Percentiles rank a stretch among this genome's conserved stretches.
These are phyloP conservation scores for Tachina grossa DNA, from an alignment of 2,888 invertebrate species.

Conservation along the genomic window DNA sequence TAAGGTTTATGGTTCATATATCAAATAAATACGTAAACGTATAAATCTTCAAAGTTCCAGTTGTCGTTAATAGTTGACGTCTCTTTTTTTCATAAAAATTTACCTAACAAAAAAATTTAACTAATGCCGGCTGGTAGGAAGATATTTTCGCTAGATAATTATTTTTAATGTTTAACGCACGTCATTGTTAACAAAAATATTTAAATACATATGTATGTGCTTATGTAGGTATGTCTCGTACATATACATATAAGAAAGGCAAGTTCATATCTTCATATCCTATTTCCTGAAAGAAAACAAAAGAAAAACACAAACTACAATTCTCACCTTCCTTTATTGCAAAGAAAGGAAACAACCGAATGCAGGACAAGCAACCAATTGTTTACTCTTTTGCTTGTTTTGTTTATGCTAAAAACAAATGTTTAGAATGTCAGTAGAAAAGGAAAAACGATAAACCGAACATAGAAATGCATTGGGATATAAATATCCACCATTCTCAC, in stretches of 20 bases:
- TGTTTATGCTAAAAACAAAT: conserved; percentile 44
- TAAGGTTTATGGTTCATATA: not conserved
- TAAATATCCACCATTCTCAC: conserved; percentile 44
- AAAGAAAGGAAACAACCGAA: not conserved
- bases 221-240: too few species aligned
- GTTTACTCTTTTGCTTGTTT: conserved; percentile 10
- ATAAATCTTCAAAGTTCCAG: not conserved
- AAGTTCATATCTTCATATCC: conserved; percentile 28
- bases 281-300: conserved; percentile 17
- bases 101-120: not conserved
- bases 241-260: not conserved
- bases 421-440: conserved; percentile 71
- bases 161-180: not conserved
- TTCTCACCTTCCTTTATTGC: not conserved
- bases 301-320: not conserved
- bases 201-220: not conserved
- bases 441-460: conserved; percentile 52
- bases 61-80: not conserved
- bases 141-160: not conserved
- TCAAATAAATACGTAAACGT: not conserved
- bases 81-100: not conserved
- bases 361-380: not conserved
- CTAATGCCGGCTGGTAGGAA: not conserved
- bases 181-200: conserved; percentile 2
- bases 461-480: conserved; percentile 36